These are phyloP conservation scores for Xenentodon cancila DNA, from an alignment of 2,797 vertebrate genomes.

Conservation along the genomic window DNA sequence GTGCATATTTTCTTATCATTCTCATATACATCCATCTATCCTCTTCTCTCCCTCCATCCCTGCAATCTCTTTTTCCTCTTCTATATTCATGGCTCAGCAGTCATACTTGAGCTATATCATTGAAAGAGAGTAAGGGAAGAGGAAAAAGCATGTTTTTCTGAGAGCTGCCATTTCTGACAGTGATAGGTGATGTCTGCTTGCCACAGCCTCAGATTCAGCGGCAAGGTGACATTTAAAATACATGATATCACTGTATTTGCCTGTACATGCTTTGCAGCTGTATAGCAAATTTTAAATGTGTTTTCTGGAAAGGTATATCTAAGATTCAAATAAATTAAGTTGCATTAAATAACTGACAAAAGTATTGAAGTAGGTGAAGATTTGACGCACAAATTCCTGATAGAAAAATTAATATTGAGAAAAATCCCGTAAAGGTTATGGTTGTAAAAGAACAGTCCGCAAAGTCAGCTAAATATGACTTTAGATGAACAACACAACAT, in stretches of 20 bases:
- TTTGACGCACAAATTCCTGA: constrained; percentile 3
- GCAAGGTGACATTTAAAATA: constrained; percentile 81
- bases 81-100: constrained; percentile 42
- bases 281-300: constrained; percentile 57
- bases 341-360: constrained; percentile 30
- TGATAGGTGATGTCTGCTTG: constrained; percentile 76
- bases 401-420: not conserved
- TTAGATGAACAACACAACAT: no score
- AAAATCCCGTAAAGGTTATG: not conserved
- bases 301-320: constrained; percentile 35
- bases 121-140: constrained; percentile 42
- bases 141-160: constrained; percentile 60
- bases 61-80: constrained; percentile 31
- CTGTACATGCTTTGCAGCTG: constrained; percentile 63
- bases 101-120: constrained; percentile 52
- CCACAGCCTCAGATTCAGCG: constrained; percentile 73
- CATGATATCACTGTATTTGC: constrained; percentile 65
- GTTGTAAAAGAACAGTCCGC: no score
- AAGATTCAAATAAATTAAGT: constrained; percentile 40
- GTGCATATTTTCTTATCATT: constrained; percentile 57
- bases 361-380: constrained; percentile 10
- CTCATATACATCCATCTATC: constrained; percentile 32
- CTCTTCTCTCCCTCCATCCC: constrained; percentile 33
- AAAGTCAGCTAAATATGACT: no score
- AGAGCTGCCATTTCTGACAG: constrained; percentile 79